Percentiles rank a stretch among this genome's conserved stretches.
Conservation (phyloP, 2,888 invertebrate genomes). For the Lepas anatifera region DNA sequence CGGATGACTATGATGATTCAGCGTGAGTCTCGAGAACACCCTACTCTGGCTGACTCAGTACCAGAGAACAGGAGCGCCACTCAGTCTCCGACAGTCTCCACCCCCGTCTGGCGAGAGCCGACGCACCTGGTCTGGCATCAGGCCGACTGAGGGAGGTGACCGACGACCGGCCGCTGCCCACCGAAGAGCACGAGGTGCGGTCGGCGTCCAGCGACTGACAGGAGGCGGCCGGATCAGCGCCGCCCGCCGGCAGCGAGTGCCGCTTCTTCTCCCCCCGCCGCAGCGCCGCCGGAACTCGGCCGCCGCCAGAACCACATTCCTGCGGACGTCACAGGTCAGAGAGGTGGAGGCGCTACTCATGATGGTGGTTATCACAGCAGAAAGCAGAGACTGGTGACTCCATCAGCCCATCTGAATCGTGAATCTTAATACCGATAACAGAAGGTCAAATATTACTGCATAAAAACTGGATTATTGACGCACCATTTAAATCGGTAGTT, state of each 20-base stretch:
- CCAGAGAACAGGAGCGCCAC: no score
- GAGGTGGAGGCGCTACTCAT: constrained; percentile 15
- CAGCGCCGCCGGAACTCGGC: constrained; percentile 33
- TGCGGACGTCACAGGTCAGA: background rate
- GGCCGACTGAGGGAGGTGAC: background rate
- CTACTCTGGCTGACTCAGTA: no score
- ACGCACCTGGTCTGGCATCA: background rate
- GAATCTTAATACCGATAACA: no score
- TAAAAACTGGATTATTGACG: no score
- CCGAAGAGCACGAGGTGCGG: background rate
- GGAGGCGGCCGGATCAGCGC: background rate
- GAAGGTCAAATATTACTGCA: no score
- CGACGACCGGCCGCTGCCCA: background rate
- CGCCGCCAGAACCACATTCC: constrained; percentile 9
- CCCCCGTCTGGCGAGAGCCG: background rate
- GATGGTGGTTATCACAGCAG: no score
- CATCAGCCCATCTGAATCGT: no score
- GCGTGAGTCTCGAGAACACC: no score
- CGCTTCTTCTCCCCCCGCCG: background rate
- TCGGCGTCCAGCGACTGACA: background rate
- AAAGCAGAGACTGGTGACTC: no score
- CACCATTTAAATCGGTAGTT: no score
- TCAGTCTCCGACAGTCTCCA: no score
- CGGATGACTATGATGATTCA: no score
- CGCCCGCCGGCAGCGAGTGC: background rate